Conservation (phyloP, 2,113 vertebrate species). For the Nothoprocta perdicaria region DNA sequence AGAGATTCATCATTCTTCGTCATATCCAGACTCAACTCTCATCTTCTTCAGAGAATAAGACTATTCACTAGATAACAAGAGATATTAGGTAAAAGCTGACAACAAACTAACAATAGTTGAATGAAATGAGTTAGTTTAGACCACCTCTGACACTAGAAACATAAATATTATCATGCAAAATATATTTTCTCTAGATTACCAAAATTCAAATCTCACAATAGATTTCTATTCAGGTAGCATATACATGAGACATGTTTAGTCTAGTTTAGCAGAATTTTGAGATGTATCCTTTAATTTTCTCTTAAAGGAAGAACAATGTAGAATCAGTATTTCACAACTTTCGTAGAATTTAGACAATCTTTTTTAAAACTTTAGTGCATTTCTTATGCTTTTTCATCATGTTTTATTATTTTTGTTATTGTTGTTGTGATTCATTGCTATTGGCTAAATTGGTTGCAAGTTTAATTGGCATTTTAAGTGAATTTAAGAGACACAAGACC, state of each 20-base stretch:
- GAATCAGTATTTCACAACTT: not conserved
- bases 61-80: not conserved
- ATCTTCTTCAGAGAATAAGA: not conserved
- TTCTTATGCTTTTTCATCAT: not conserved
- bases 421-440: not conserved
- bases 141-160: not conserved
- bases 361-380: not conserved
- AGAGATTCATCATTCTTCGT: not conserved
- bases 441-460: not conserved
- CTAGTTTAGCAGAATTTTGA: not conserved
- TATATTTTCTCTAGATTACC: not conserved
- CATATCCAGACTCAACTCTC: not conserved
- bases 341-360: not conserved
- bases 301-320: not conserved
- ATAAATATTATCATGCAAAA: not conserved
- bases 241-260: not conserved
- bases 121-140: not conserved
- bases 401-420: not conserved
- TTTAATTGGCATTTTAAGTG: conserved; percentile 5
- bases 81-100: not conserved
- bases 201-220: not conserved
- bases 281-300: not conserved
- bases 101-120: not conserved
- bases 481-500: not conserved
- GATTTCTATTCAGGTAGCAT: not conserved